Conservation (phyloP, 2,888 invertebrate species). For the Choreutis nemorana region DNA sequence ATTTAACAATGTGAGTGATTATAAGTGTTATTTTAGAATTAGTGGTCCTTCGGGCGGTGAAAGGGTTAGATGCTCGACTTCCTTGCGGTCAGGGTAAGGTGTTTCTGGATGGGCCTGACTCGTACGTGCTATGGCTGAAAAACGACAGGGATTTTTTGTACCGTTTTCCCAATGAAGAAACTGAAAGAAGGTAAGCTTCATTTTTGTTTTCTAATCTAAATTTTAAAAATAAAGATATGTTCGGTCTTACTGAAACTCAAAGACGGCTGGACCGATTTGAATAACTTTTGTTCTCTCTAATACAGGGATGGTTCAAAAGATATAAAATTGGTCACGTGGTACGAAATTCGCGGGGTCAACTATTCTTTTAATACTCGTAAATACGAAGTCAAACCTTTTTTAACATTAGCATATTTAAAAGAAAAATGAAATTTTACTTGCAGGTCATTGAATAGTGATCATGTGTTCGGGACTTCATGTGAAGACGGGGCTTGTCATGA, state of each 20-base stretch:
- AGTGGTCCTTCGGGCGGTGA: constrained; percentile 31
- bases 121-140: constrained; percentile 44
- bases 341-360: no score
- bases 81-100: constrained; percentile 43
- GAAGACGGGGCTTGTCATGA: constrained; percentile 28
- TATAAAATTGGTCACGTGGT: no score
- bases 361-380: no score
- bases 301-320: no score
- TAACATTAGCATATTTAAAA: neutral
- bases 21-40: constrained; percentile 16
- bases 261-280: no score
- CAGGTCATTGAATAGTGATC: constrained; percentile 22
- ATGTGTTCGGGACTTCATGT: constrained; percentile 25
- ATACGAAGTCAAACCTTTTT: no score
- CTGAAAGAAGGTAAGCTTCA: constrained; percentile 16
- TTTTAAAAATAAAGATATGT: no score
- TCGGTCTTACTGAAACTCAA: no score
- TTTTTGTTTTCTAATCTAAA: no score
- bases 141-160: constrained; percentile 34
- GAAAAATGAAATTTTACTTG: constrained; percentile 3
- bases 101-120: constrained; percentile 40
- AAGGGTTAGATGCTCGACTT: constrained; percentile 30
- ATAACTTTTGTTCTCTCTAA: no score
- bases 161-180: constrained; percentile 35
- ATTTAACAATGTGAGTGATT: neutral